Percentiles rank a stretch among this genome's conserved stretches.
phyloP scores from a whole-genome alignment of 1,140 invertebrate genomes.

The Pararge aegeria region DNA sequence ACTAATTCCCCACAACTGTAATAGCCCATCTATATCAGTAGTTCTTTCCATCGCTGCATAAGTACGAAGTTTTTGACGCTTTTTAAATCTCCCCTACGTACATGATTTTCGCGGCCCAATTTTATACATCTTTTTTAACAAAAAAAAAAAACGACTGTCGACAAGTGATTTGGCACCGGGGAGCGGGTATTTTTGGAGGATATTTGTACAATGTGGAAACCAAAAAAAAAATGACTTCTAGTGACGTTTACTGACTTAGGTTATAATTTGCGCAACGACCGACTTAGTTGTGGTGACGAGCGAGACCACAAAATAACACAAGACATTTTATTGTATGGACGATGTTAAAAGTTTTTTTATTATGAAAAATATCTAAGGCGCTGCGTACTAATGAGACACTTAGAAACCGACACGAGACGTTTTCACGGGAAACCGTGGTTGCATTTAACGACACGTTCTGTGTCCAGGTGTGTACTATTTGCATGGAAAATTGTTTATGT shows the following conservation, averaged over 20 bases:
- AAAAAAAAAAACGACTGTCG: constrained; percentile 3
- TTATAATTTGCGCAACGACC: constrained; percentile 23
- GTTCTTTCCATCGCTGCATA: no score
- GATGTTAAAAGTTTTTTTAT: no score
- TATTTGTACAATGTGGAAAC: constrained; percentile 67
- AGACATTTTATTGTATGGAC: not conserved
- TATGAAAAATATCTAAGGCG: no score
- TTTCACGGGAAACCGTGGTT: no score
- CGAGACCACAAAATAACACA: not conserved
- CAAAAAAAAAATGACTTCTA: constrained; percentile 60
- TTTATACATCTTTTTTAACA: constrained; percentile 31
- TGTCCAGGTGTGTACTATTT: no score
- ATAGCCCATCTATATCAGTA: no score
- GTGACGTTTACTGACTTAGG: constrained; percentile 38
- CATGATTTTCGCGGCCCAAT: constrained; percentile 18
- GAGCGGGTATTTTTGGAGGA: constrained; percentile 57
- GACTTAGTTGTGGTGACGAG: constrained; percentile 6
- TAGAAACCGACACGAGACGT: no score
- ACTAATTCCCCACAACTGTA: no score
- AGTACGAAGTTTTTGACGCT: constrained; percentile 29
- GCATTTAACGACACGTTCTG: no score
- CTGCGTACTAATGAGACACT: no score
- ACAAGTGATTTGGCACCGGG: constrained; percentile 7
- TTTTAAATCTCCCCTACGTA: not conserved
- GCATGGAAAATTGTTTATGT: no score